phyloP scores from a whole-genome alignment of 2,888 invertebrate species.

The Drosophila rellima region DNA sequence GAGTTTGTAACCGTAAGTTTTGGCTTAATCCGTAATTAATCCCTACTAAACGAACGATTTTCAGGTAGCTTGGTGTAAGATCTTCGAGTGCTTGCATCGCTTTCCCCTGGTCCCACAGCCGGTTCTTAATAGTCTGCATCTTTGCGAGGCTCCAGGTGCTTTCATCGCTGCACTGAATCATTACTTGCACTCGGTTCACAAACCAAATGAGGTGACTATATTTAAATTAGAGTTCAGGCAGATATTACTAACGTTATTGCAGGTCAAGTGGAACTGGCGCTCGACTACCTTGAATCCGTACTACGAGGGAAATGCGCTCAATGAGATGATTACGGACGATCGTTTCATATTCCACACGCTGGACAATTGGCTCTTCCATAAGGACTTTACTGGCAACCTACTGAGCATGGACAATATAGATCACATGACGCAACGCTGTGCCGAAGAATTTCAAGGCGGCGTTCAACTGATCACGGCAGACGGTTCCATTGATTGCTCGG shows the following conservation, averaged over 20 bases:
- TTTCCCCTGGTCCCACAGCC: constrained; percentile 87
- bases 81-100: constrained; percentile 92
- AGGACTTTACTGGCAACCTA: constrained; percentile 94
- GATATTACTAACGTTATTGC: constrained; percentile 26
- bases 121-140: constrained; percentile 90
- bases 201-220: constrained; percentile 87
- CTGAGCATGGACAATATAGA: constrained; percentile 90
- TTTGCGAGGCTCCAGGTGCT: constrained; percentile 99
- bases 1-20: constrained; percentile 90
- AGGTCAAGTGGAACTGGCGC: constrained; percentile 92
- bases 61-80: constrained; percentile 95
- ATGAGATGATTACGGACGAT: constrained; percentile 91
- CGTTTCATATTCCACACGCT: constrained; percentile 92
- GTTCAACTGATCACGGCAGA: constrained; percentile 94
- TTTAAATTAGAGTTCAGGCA: neutral
- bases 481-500: constrained; percentile 96
- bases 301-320: constrained; percentile 93
- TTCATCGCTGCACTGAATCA: constrained; percentile 96
- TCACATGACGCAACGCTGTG: constrained; percentile 87
- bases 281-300: constrained; percentile 96
- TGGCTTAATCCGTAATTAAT: neutral
- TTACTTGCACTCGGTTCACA: constrained; percentile 88
- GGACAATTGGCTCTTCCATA: constrained; percentile 94
- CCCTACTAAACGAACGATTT: neutral
- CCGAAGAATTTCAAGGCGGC: constrained; percentile 85